Percentiles rank a stretch among this genome's conserved stretches.
phyloP scores from a whole-genome alignment of 2,113 vertebrate species.

The Zosterops japonicus region DNA sequence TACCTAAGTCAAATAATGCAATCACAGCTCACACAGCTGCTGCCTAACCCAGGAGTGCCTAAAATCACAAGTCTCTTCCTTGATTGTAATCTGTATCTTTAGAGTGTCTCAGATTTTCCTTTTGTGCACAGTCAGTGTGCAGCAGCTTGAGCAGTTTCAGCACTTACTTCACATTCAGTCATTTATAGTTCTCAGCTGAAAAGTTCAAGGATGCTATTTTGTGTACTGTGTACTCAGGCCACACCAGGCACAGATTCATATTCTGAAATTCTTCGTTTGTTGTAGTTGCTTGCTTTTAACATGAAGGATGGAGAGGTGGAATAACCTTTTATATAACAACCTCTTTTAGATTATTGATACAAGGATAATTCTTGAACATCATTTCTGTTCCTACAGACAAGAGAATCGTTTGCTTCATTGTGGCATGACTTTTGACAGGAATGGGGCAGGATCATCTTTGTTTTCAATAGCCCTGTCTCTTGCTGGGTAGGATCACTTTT shows the following conservation, averaged over 20 bases:
- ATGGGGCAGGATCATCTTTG: rapidly evolving
- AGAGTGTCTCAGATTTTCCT: neutral
- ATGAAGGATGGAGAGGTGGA: neutral
- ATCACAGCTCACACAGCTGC: neutral
- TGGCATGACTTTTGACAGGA: neutral
- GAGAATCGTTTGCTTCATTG: neutral
- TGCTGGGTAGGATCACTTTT: neutral
- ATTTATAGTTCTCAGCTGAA: neutral
- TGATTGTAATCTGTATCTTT: neutral
- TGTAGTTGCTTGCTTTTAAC: neutral
- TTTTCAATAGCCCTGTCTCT: neutral
- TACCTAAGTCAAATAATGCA: neutral
- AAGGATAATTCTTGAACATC: neutral
- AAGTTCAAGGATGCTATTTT: neutral
- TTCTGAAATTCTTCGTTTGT: neutral
- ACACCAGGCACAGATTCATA: neutral
- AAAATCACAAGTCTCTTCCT: neutral
- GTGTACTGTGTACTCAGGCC: neutral
- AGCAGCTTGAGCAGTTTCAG: neutral
- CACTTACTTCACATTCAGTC: neutral
- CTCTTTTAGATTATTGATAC: neutral
- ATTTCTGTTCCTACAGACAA: neutral
- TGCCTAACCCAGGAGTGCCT: neutral
- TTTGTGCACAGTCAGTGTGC: neutral
- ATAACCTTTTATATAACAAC: neutral